Evolutionary conservation across 2,888 invertebrate genomes (phyloP).

Genomic region (Cacoxenus indagator): DNA sequence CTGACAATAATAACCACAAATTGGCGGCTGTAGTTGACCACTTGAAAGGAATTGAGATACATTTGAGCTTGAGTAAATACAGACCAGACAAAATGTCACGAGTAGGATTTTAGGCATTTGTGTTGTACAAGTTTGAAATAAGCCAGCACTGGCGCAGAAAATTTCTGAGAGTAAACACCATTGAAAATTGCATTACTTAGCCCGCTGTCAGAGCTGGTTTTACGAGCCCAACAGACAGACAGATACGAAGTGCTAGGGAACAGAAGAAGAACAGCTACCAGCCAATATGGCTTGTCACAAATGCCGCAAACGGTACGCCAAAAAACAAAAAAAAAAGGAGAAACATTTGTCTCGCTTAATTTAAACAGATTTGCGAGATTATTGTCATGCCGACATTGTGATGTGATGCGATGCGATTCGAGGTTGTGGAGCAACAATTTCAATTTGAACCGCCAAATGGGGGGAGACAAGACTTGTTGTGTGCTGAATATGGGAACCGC

Average conservation of each 20-base stretch:
- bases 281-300: constrained; percentile 30
- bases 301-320: constrained; percentile 16
- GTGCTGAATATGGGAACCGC: neutral
- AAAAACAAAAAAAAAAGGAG: constrained; percentile 38
- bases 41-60: no score
- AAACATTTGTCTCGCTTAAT: constrained; percentile 66
- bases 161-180: constrained; percentile 8
- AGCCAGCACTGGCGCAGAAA: neutral
- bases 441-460: constrained; percentile 45
- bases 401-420: constrained; percentile 4
- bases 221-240: neutral
- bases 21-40: no score
- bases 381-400: constrained; percentile 65
- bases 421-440: constrained; percentile 60
- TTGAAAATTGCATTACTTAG: constrained; percentile 14
- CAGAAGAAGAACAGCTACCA: no score
- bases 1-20: no score
- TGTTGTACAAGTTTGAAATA: no score
- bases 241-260: neutral
- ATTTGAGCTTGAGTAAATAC: no score
- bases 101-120: neutral
- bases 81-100: no score
- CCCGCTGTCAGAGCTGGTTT: constrained; percentile 4
- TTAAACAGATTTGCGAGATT: constrained; percentile 66
- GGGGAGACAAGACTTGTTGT: constrained; percentile 8